Conservation (phyloP, 2,888 invertebrate genomes). For the Trichopria drosophilae region DNA sequence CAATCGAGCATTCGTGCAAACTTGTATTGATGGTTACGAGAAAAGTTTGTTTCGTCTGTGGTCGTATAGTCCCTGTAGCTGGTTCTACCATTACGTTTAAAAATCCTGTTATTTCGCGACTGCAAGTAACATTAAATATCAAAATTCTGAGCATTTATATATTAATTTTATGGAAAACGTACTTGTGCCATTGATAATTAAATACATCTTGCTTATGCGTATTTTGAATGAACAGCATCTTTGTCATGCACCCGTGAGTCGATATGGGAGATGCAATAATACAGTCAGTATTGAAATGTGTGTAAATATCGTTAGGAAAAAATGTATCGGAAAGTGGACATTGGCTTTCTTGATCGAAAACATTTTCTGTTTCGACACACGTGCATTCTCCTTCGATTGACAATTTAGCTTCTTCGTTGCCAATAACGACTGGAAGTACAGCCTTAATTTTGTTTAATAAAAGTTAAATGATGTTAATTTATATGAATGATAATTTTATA, state of each 20-base stretch:
- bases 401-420: conserved; percentile 27
- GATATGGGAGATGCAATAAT: conserved; percentile 49
- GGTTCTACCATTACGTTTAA: conserved; percentile 44
- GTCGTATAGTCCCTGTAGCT: conserved; percentile 53
- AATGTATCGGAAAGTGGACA: conserved; percentile 23
- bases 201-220: conserved; percentile 47
- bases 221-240: conserved; percentile 57
- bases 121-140: conserved; percentile 32
- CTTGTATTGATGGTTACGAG: conserved; percentile 50
- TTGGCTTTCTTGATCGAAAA: background rate
- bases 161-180: conserved; percentile 14
- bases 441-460: conserved; percentile 25
- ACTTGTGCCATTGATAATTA: conserved; percentile 57
- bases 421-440: conserved; percentile 26
- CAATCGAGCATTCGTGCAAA: conserved; percentile 47
- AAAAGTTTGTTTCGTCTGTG: conserved; percentile 51
- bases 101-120: conserved; percentile 45
- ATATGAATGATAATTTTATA: background rate
- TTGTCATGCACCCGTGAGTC: conserved; percentile 47
- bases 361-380: conserved; percentile 11
- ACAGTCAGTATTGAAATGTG: conserved; percentile 53
- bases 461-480: conserved; percentile 8
- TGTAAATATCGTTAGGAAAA: conserved; percentile 33
- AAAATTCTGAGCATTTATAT: background rate
- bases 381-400: conserved; percentile 35